phyloP scores from a whole-genome alignment of 2,888 invertebrate genomes.

The Dicyrtomina minuta region DNA sequence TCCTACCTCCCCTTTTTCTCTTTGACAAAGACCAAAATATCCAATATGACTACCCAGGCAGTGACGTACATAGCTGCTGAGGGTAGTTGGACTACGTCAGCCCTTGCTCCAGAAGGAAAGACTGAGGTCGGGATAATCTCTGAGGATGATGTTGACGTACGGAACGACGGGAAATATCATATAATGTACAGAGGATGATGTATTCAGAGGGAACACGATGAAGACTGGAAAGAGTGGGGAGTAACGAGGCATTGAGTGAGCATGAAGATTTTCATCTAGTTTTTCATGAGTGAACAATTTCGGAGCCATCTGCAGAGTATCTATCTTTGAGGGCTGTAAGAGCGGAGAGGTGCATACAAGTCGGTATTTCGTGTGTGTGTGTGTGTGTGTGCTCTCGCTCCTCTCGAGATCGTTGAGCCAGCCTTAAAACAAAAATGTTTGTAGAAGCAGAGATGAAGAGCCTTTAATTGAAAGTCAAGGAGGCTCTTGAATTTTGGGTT shows the following conservation, averaged over 20 bases:
- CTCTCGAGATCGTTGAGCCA: constrained; percentile 24
- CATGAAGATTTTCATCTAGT: constrained; percentile 32
- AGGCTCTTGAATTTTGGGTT: constrained; percentile 20
- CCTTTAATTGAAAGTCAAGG: constrained; percentile 35
- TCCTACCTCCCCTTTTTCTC: constrained; percentile 13
- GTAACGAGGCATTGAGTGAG: constrained; percentile 33
- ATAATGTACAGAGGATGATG: constrained; percentile 12
- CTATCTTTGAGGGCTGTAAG: background rate
- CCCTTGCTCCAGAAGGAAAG: background rate
- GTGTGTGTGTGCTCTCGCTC: constrained; percentile 16
- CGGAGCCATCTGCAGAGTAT: constrained; percentile 33
- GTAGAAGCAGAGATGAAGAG: constrained; percentile 28
- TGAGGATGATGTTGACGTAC: constrained; percentile 19
- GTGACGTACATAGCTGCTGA: background rate
- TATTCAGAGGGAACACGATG: background rate
- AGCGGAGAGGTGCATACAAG: constrained; percentile 4
- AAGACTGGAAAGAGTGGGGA: constrained; percentile 20
- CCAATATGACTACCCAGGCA: background rate
- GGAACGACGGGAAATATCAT: constrained; percentile 19
- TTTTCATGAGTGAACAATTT: constrained; percentile 35
- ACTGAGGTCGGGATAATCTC: constrained; percentile 10
- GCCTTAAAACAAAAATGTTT: constrained; percentile 33
- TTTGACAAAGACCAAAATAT: background rate
- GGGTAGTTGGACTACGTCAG: no score
- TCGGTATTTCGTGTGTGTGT: constrained; percentile 20